A percentile compares a stretch with the other conserved stretches of the same genome.
These are phyloP conservation scores for Catocala fraxini DNA, from an alignment of 2,888 invertebrate genomes.

Conservation along the genomic window DNA sequence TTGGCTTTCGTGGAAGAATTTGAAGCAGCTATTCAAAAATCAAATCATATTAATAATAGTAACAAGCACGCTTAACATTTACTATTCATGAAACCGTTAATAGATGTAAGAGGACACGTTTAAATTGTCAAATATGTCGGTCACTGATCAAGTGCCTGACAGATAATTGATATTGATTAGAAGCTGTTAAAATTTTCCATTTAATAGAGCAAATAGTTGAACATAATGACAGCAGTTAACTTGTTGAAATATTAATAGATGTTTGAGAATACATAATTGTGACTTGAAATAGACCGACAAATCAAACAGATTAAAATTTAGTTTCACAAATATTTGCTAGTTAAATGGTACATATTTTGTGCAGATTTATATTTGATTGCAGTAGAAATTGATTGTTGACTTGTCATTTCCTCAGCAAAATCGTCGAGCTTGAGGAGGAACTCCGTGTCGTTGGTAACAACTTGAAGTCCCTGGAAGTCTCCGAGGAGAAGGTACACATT, in stretches of 20 bases:
- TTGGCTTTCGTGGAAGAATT: slow-evolving; percentile 15
- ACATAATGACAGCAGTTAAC: slow-evolving; percentile 31
- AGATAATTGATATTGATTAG: slow-evolving; percentile 60
- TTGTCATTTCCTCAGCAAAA: slow-evolving; percentile 92
- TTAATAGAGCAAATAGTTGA: slow-evolving; percentile 40
- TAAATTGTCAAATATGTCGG: slow-evolving; percentile 64
- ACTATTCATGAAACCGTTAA: slow-evolving; percentile 26
- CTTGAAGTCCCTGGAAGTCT: slow-evolving; percentile 99
- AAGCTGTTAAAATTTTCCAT: slow-evolving; percentile 49
- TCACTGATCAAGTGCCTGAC: slow-evolving; percentile 55
- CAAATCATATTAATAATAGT: slow-evolving; percentile 34
- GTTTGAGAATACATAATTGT: slow-evolving; percentile 1
- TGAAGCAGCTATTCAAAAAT: slow-evolving; percentile 28
- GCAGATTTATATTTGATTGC: slow-evolving; percentile 30
- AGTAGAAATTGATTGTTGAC: slow-evolving; percentile 72
- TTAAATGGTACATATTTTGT: slow-evolving; percentile 1
- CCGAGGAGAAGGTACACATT: slow-evolving; percentile 98
- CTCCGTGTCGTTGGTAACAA: slow-evolving; percentile 99
- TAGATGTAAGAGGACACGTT: slow-evolving; percentile 31
- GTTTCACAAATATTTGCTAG: not conserved
- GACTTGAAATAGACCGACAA: slow-evolving; percentile 4
- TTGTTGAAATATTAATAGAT: slow-evolving; percentile 24
- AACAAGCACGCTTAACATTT: slow-evolving; percentile 47
- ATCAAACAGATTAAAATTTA: not conserved
- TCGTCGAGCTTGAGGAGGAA: slow-evolving; percentile 99